A percentile compares a stretch with the other conserved stretches of the same genome.
Evolutionary conservation across 2,113 vertebrate genomes (phyloP).

Genomic region (Saimiri boliviensis): DNA sequence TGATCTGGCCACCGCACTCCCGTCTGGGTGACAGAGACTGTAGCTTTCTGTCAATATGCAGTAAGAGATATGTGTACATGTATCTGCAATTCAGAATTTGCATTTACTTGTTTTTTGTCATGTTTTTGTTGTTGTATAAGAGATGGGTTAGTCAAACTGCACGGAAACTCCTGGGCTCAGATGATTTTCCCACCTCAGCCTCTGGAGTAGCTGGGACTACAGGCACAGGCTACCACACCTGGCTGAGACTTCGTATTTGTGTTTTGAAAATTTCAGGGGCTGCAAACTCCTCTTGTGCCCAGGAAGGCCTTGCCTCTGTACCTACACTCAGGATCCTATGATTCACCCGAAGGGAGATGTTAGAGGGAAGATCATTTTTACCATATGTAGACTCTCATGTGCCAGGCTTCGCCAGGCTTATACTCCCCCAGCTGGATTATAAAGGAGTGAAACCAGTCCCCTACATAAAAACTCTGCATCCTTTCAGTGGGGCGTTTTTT

Average conservation of each 20-base stretch:
- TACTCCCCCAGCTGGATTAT: background rate
- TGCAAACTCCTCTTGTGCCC: background rate
- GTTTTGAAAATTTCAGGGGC: background rate
- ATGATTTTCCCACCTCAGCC: no score
- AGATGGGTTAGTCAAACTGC: no score
- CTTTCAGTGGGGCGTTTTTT: background rate
- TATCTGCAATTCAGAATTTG: background rate
- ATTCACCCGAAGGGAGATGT: background rate
- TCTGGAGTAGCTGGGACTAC: no score
- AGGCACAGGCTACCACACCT: no score
- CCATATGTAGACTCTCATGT: accelerated
- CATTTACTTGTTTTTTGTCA: background rate
- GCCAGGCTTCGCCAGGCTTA: background rate
- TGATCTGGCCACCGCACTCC: no score
- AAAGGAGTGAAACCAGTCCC: background rate
- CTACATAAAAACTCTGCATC: background rate
- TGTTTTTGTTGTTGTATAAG: no score
- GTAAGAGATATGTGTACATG: background rate
- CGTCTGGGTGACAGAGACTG: no score
- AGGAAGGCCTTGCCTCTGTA: background rate
- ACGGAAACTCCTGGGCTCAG: no score
- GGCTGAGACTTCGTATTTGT: no score
- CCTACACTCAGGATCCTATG: background rate
- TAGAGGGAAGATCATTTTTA: background rate
- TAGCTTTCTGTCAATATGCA: background rate